A percentile compares a stretch with the other conserved stretches of the same genome.
These are phyloP conservation scores for Drosophila guanche DNA, from an alignment of 1,140 invertebrate species.

Conservation along the genomic window DNA sequence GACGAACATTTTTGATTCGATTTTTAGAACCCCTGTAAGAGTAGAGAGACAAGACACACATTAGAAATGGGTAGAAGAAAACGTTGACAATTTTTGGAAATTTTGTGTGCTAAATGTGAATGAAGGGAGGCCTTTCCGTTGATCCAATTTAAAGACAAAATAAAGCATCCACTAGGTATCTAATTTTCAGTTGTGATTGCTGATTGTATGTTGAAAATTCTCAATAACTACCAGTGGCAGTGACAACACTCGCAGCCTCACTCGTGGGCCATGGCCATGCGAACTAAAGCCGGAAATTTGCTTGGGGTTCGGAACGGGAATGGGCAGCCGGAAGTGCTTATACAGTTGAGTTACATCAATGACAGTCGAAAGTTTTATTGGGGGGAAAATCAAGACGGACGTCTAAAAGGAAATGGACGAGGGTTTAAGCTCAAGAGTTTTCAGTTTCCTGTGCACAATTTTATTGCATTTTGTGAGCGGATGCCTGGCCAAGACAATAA, in stretches of 20 bases:
- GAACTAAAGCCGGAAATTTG: constrained; percentile 32
- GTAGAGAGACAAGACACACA: too few relatives aligned
- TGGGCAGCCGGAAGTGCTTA: constrained; percentile 69
- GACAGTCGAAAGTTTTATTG: constrained; percentile 65
- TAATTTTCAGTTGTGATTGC: not conserved
- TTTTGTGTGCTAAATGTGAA: too few relatives aligned
- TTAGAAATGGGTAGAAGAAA: too few relatives aligned
- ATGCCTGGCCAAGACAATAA: constrained; percentile 57
- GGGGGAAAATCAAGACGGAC: constrained; percentile 41
- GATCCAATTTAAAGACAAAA: too few relatives aligned
- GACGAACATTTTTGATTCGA: constrained; percentile 17
- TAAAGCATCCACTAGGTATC: too few relatives aligned
- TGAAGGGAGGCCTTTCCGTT: too few relatives aligned
- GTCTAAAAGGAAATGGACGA: constrained; percentile 32
- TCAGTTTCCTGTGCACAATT: constrained; percentile 47
- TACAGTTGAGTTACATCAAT: constrained; percentile 65
- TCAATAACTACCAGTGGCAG: not conserved
- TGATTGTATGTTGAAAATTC: constrained; percentile 9
- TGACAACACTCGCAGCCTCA: constrained; percentile 6
- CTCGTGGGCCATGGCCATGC: constrained; percentile 12
- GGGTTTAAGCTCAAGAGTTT: constrained; percentile 36
- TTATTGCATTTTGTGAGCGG: constrained; percentile 55
- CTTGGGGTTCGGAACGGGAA: constrained; percentile 17
- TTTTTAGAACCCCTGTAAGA: not conserved
- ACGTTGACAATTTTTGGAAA: too few relatives aligned